Evolutionary conservation across 1,140 invertebrate genomes (phyloP), one percentile per base, ranked within the genome.

Genomic region (Pogonomyrmex barbatus): DNA sequence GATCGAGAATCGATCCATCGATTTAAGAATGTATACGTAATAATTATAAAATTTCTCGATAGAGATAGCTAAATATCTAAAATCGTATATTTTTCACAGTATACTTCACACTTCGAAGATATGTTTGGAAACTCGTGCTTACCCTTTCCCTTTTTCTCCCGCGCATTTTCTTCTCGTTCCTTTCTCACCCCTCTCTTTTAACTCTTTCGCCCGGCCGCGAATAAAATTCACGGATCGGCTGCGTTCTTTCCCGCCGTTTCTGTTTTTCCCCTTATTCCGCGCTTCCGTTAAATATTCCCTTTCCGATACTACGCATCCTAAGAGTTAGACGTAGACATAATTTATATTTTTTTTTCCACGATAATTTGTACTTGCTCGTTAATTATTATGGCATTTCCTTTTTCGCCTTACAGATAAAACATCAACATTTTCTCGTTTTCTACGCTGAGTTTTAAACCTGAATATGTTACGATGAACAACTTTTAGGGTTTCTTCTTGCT

Each of bases 311-410:
- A 90, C 87, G 79, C 84, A 91, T 92, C 88, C 89, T 93, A 93
- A 93, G 85, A 91, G 70, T 89, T 93, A 93, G 89, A 92, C 90
- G 90, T 92, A 93, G 91, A 91, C 89, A 87, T 93, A 92, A 93
- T 90, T 89, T 92, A 73, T 91, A 87, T 90, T 83, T 92, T 88
- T 88, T 90, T 83, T 92, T 88, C 88, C 83, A 92, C 91, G 93
- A 93, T 93, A 94, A 95, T 95, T 95, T 95, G 95, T 95, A 95
- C 94, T 95, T 95, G 94, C 92, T 93, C 93, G 90, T 94, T 94
- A 94, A 91, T 94, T 94, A 93, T 94, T 94, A 94, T 95, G 94
- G 93, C 93, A 93, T 95, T 94, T 92, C 91, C 91, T 89, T 92
- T 91, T 89, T 90, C 50, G 78, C 78, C 83, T 88, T 91, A 89